A percentile compares a stretch with the other conserved stretches of the same genome.
These are phyloP conservation scores for Drosophila incognita DNA, from an alignment of 2,888 invertebrate genomes.

Conservation along the genomic window DNA sequence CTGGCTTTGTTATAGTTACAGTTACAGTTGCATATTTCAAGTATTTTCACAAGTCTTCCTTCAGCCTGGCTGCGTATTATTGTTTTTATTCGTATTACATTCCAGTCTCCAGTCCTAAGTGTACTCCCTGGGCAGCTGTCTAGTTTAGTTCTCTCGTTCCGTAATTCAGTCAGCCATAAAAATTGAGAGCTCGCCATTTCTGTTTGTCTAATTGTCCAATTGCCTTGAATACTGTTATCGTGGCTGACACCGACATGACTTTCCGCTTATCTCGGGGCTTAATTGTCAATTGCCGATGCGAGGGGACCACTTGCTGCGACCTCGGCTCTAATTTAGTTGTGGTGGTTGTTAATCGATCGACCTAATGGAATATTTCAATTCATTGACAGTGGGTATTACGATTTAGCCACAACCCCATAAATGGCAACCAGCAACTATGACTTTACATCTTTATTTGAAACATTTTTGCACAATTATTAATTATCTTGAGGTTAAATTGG, in stretches of 20 bases:
- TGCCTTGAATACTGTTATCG: slow-evolving; percentile 13
- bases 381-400: too few relatives aligned
- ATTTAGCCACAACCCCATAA: background rate
- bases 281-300: slow-evolving; percentile 22
- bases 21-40: slow-evolving; percentile 58
- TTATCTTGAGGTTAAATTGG: background rate
- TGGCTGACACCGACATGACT: slow-evolving; percentile 54
- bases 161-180: slow-evolving; percentile 44
- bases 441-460: background rate
- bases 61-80: slow-evolving; percentile 20
- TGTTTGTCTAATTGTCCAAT: slow-evolving; percentile 47
- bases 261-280: slow-evolving; percentile 54
- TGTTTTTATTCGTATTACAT: background rate
- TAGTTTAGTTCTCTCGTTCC: slow-evolving; percentile 36
- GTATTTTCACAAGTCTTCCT: slow-evolving; percentile 57
- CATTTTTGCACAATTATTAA: background rate
- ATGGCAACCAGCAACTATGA: fast-evolving
- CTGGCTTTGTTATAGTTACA: slow-evolving; percentile 39
- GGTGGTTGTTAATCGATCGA: slow-evolving; percentile 12
- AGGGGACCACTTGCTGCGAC: slow-evolving; percentile 14
- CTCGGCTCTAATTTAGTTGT: background rate
- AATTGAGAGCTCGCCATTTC: slow-evolving; percentile 41
- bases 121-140: slow-evolving; percentile 5
- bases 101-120: background rate
- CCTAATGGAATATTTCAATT: background rate